Base-by-base conservation (phyloP, 1,140 invertebrate species). In the Zaprionus kolodkinae region DNA sequence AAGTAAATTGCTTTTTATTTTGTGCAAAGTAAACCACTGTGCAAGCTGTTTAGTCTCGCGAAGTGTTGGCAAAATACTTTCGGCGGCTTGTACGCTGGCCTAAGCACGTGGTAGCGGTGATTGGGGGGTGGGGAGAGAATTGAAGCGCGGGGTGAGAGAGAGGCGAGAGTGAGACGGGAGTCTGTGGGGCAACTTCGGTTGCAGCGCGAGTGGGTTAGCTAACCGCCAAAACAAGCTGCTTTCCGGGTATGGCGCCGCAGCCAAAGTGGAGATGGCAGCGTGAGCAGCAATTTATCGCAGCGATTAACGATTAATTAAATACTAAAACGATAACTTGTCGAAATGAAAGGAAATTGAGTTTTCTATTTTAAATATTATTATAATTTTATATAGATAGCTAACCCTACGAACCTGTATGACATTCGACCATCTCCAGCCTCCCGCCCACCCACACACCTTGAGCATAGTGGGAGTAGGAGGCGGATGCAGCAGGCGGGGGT, bases 1-100 rank as follows among this genome's bases (percentile, higher is more conserved):
- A 76, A 76, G 73, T 76, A 76, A 76, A 76, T 72, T 76, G 72
- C 72, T 70, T 74, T 74, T 74, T 69, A 74, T 74, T 74, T 74
- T 74, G 71, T 55, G 64, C 57, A 68, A 68, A 73, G 56, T 68
- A 74, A 74, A 74, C 72, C 72, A 57, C 72, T 68, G 66, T 69
- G 40, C 69, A 74, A 74, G 73, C 67, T 72, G 72, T 76, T 76
- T 76, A 74, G 61, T 65, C 73, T 72, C 68, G 68, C 68, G 68
- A 76, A 76, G 73, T 76, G 73, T 72, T 76, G n/a, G 73, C 60
- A 71, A 76, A 76, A 76, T 72, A 76, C 67, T 76, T 76, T 76
- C 55, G 45, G 43, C 61, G 73, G 68, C 55, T 71, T 64, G 54
- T 63, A 65, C 17, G 45, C 45, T 50, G 45, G 45, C 45, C 45